Evolutionary conservation across 2,113 vertebrate species (phyloP).

Genomic region (Hydrochoerus hydrochaeris): DNA sequence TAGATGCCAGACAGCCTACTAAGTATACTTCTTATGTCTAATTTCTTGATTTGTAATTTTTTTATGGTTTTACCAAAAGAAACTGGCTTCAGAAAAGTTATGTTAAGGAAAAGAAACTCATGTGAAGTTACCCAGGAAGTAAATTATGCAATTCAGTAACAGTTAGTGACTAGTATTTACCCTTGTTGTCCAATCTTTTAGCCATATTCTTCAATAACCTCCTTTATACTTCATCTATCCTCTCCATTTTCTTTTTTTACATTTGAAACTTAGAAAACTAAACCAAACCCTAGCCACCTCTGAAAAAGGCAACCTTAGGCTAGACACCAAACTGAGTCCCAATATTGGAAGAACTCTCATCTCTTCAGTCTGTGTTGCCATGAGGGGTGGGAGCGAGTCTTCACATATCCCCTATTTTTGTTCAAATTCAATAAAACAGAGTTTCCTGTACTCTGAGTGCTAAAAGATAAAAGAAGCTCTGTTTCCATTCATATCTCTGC

Average conservation of each 20-base stretch:
- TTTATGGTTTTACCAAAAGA: constrained; percentile 19
- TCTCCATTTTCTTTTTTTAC: not conserved
- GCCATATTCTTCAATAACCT: not conserved
- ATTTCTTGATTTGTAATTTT: not conserved
- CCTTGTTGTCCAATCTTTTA: not conserved
- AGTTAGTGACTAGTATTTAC: not conserved
- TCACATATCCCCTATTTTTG: not conserved
- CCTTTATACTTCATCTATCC: not conserved
- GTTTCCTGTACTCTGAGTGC: not conserved
- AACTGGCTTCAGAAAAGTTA: not conserved
- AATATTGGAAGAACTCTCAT: not conserved
- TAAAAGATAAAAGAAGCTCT: not conserved
- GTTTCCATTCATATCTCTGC: not conserved
- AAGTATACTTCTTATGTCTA: constrained; percentile 26
- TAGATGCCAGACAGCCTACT: not conserved
- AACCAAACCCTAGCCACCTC: not conserved
- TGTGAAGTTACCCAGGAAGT: not conserved
- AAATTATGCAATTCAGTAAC: not conserved
- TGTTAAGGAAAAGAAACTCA: not conserved
- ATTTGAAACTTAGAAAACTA: not conserved
- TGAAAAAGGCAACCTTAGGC: not conserved
- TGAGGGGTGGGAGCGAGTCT: not conserved
- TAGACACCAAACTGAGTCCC: not conserved
- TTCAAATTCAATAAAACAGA: not conserved
- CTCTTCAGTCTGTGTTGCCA: not conserved